phyloP scores from a whole-genome alignment of 2,888 invertebrate species.

The Pimpla rufipes region DNA sequence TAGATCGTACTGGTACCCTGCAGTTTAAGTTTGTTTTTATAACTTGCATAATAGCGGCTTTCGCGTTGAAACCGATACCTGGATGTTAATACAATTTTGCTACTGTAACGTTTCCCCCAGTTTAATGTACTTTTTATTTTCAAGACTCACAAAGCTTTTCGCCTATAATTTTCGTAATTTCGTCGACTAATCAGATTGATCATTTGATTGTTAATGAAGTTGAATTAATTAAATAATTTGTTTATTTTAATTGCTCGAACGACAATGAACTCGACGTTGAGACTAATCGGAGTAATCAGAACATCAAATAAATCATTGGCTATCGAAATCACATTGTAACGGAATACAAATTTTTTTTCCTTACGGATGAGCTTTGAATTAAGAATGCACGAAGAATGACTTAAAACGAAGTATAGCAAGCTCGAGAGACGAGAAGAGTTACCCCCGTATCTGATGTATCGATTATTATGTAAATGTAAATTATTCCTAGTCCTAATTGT shows the following conservation, averaged over 20 bases:
- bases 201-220: neutral
- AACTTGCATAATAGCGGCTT: conserved; percentile 36
- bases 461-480: conserved; percentile 68
- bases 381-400: conserved; percentile 37
- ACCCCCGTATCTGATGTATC: conserved; percentile 49
- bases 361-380: neutral
- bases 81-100: conserved; percentile 44
- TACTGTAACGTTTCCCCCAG: conserved; percentile 6
- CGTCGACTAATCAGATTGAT: neutral
- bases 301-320: conserved; percentile 4
- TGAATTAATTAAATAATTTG: neutral
- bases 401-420: conserved; percentile 22
- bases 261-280: neutral
- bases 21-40: conserved; percentile 40
- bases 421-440: conserved; percentile 46
- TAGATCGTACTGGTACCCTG: conserved; percentile 14
- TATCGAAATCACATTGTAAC: conserved; percentile 21
- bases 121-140: conserved; percentile 13
- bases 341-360: conserved; percentile 7
- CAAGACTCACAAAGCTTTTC: conserved; percentile 29
- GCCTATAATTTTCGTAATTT: conserved; percentile 15
- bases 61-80: conserved; percentile 22
- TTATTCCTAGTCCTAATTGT: conserved; percentile 68
- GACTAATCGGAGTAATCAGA: conserved; percentile 21
- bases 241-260: too few species aligned